Evolutionary conservation across 1,140 invertebrate genomes (phyloP).

Genomic region (Bombyx mandarina): DNA sequence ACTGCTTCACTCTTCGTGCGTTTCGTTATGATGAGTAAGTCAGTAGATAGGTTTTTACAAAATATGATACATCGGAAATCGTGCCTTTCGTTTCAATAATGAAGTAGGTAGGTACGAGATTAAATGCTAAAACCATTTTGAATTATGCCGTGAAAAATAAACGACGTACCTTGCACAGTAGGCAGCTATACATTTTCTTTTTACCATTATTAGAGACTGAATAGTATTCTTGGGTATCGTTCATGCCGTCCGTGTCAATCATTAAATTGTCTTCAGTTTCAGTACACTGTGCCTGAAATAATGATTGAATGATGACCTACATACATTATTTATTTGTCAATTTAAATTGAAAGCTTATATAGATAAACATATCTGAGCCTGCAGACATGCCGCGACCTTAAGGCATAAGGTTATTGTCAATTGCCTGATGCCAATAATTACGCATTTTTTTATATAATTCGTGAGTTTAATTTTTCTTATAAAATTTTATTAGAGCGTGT

Average conservation of each 20-base stretch:
- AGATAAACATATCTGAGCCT: not conserved
- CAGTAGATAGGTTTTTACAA: no score
- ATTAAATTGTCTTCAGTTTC: slow-evolving; percentile 22
- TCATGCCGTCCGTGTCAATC: slow-evolving; percentile 23
- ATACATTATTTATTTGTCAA: not conserved
- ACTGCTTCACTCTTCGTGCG: no score
- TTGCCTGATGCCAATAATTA: no score
- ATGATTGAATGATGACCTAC: not conserved
- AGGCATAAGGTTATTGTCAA: not conserved
- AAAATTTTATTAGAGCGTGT: no score
- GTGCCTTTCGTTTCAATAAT: no score
- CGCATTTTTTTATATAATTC: no score
- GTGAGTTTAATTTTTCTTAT: no score
- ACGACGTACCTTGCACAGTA: slow-evolving; percentile 42
- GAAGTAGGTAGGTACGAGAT: no score
- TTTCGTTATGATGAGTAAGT: no score
- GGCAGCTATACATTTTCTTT: slow-evolving; percentile 31
- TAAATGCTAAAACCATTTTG: no score
- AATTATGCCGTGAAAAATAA: not conserved
- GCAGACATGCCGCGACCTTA: not conserved
- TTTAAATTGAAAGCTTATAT: not conserved
- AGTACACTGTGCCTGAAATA: slow-evolving; percentile 30
- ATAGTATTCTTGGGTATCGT: slow-evolving; percentile 17
- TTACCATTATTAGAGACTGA: slow-evolving; percentile 23
- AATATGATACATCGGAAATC: no score